These are phyloP conservation scores for Semnornis frantzii DNA, from an alignment of 2,113 vertebrate genomes.

Conservation along the genomic window DNA sequence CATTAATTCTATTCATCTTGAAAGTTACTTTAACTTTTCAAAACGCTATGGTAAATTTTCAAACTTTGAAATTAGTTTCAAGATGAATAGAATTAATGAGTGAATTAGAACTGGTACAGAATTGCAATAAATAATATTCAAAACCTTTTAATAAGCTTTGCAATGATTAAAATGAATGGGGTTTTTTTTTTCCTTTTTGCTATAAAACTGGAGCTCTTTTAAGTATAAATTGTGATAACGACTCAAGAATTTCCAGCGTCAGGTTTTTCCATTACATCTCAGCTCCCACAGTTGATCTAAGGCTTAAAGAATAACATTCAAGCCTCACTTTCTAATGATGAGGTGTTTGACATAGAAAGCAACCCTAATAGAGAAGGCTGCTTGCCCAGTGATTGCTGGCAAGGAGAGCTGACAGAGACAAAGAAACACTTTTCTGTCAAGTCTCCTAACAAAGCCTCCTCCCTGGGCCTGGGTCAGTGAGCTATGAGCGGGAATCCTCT, in stretches of 20 bases:
- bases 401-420: slow-evolving; percentile 12
- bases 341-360: slow-evolving; percentile 60
- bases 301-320: slow-evolving; percentile 64
- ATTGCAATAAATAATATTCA: slow-evolving; percentile 67
- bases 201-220: slow-evolving; percentile 61
- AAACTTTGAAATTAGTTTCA: slow-evolving; percentile 64
- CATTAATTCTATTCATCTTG: slow-evolving; percentile 64
- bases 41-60: slow-evolving; percentile 63
- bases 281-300: slow-evolving; percentile 57
- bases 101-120: slow-evolving; percentile 59
- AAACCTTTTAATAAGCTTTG: slow-evolving; percentile 71
- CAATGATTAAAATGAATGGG: slow-evolving; percentile 64
- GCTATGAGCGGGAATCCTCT: background rate
- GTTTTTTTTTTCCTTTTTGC: slow-evolving; percentile 48
- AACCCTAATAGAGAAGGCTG: slow-evolving; percentile 39
- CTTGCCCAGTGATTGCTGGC: background rate
- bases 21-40: slow-evolving; percentile 63
- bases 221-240: slow-evolving; percentile 73
- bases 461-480: background rate
- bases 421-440: background rate
- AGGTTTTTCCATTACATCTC: slow-evolving; percentile 72
- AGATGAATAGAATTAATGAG: slow-evolving; percentile 69
- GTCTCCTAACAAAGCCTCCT: background rate
- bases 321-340: slow-evolving; percentile 52
- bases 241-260: slow-evolving; percentile 59